These are phyloP conservation scores for Procambarus virginalis DNA, from an alignment of 1,140 invertebrate species.

Conservation along the genomic window DNA sequence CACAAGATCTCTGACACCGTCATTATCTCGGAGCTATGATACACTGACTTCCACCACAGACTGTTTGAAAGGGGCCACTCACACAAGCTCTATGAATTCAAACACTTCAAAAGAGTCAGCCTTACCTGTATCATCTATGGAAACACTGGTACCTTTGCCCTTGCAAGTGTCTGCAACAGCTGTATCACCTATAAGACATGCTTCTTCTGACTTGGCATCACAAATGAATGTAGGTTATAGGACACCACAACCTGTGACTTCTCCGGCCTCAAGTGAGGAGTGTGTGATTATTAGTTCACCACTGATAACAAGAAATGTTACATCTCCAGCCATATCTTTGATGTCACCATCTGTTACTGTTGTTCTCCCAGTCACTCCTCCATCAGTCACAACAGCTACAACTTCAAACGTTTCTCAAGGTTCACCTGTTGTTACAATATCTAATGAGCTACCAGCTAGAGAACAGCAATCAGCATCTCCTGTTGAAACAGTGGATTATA, in stretches of 20 bases:
- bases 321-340: background rate
- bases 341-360: background rate
- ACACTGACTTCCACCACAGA: background rate
- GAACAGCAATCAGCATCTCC: background rate
- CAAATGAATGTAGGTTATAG: background rate
- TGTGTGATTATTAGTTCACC: background rate
- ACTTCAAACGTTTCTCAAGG: background rate
- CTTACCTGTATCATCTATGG: background rate
- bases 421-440: background rate
- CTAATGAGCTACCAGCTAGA: background rate
- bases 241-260: background rate
- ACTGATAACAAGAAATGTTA: background rate
- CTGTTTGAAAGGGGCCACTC: background rate
- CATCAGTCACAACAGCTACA: background rate
- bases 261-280: background rate
- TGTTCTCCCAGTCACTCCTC: background rate
- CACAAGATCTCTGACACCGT: background rate
- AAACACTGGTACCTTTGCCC: background rate
- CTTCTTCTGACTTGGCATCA: background rate
- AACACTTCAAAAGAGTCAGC: background rate
- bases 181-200: background rate
- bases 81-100: background rate
- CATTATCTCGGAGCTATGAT: background rate
- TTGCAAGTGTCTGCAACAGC: background rate
- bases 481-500: too few species aligned